phyloP scores from a whole-genome alignment of 2,113 vertebrate genomes.

The Phocoena sinus region DNA sequence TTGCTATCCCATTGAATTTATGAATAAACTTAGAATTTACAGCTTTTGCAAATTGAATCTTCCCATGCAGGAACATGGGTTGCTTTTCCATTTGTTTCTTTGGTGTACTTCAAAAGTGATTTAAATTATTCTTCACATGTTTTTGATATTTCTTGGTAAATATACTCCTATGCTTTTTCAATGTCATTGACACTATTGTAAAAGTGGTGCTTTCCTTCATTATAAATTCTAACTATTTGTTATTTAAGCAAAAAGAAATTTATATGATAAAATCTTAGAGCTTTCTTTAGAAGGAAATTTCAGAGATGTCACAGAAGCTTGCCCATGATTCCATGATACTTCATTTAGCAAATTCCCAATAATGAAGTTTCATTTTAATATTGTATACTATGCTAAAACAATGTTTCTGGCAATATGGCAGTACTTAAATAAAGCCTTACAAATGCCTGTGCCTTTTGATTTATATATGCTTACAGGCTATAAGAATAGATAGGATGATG shows the following conservation, averaged over 20 bases:
- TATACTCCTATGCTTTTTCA: not conserved
- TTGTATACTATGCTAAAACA: not conserved
- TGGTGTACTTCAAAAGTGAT: slow-evolving; percentile 2
- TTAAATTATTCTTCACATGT: not conserved
- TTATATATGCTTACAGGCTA: not conserved
- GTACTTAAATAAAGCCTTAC: not conserved
- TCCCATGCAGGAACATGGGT: not conserved
- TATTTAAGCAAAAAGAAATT: not conserved
- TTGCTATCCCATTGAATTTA: not conserved
- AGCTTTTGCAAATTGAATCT: not conserved
- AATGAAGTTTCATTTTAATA: not conserved
- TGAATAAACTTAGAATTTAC: slow-evolving; percentile 1
- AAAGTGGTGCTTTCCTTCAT: not conserved
- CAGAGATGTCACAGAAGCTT: not conserved
- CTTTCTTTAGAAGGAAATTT: slow-evolving; percentile 24
- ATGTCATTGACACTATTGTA: not conserved
- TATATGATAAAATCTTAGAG: not conserved
- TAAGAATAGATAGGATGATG: not conserved
- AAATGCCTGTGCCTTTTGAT: not conserved
- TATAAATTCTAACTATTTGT: not conserved
- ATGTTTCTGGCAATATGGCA: not conserved
- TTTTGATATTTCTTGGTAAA: not conserved
- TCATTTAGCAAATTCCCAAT: not conserved
- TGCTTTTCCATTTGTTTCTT: not conserved
- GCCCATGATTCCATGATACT: not conserved